These are phyloP conservation scores for Himalopsyche kuldschensis DNA, from an alignment of 2,888 invertebrate genomes.

Conservation along the genomic window DNA sequence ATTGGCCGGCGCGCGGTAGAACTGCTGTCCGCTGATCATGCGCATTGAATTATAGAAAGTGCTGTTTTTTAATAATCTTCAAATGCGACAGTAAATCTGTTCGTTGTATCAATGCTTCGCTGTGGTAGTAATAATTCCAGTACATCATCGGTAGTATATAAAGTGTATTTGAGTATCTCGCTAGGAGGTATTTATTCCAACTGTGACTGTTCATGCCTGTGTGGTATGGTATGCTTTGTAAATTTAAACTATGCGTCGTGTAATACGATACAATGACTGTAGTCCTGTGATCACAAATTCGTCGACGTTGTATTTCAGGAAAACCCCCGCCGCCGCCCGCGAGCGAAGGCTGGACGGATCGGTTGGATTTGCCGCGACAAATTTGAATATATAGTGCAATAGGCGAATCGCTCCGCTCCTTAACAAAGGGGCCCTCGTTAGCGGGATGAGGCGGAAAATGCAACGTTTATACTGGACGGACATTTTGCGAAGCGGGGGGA, in stretches of 20 bases:
- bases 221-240: not conserved
- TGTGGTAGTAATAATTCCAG: too few species aligned
- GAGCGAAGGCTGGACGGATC: not conserved
- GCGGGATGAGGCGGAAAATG: not conserved
- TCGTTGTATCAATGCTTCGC: too few species aligned
- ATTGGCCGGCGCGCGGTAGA: too few species aligned
- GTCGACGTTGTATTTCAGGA: not conserved
- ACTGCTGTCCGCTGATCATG: too few species aligned
- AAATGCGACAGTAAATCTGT: too few species aligned
- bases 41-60: too few species aligned
- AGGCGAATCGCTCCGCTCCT: not conserved
- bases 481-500: not conserved
- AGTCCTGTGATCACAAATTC: not conserved
- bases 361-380: not conserved
- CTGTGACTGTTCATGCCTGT: not conserved
- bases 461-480: not conserved
- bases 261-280: not conserved
- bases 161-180: not conserved
- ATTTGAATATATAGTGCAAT: not conserved
- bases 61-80: too few species aligned
- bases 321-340: not conserved
- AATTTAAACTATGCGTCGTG: not conserved
- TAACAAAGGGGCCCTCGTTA: not conserved
- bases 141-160: too few species aligned
- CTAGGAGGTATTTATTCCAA: not conserved